A percentile compares a stretch with the other conserved stretches of the same genome.
Conservation (phyloP, 2,113 vertebrate species). For the Salminus brasiliensis region DNA sequence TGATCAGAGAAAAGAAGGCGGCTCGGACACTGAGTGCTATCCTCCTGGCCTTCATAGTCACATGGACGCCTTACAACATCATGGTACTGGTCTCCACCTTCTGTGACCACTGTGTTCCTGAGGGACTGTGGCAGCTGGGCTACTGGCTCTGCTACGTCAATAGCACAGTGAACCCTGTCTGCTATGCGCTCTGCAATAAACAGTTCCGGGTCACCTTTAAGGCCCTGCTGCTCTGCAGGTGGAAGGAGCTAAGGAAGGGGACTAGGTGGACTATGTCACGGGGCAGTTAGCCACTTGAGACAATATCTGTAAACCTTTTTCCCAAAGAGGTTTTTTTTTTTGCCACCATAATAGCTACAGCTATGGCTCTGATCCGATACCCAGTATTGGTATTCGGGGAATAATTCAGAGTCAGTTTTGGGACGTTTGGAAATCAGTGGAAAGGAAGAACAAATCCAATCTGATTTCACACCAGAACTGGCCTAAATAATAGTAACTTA, state of each 20-base stretch:
- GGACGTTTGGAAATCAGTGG: too few species aligned
- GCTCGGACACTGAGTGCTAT: conserved; percentile 54
- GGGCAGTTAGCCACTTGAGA: conserved; percentile 3
- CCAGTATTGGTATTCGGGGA: background rate
- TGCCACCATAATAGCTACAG: too few species aligned
- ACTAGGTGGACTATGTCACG: conserved; percentile 28
- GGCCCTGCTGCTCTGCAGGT: conserved; percentile 47
- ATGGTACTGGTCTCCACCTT: conserved; percentile 58
- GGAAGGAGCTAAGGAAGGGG: conserved; percentile 36
- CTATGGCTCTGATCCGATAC: too few species aligned
- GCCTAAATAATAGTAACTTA: background rate
- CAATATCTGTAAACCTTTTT: background rate
- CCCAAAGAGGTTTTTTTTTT: background rate
- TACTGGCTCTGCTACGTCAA: conserved; percentile 59
- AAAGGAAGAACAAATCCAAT: background rate
- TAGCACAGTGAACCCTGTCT: conserved; percentile 54
- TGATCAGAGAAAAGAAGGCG: conserved; percentile 54
- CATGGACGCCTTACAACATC: conserved; percentile 58
- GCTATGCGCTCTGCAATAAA: conserved; percentile 55
- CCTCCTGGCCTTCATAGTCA: conserved; percentile 53
- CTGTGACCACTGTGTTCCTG: conserved; percentile 51
- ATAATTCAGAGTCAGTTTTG: too few species aligned
- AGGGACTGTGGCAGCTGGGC: conserved; percentile 51
- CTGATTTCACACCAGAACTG: too few species aligned
- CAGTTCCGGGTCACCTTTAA: conserved; percentile 54